Evolutionary conservation across 2,888 invertebrate species (phyloP).

Genomic region (Crematogaster levior): DNA sequence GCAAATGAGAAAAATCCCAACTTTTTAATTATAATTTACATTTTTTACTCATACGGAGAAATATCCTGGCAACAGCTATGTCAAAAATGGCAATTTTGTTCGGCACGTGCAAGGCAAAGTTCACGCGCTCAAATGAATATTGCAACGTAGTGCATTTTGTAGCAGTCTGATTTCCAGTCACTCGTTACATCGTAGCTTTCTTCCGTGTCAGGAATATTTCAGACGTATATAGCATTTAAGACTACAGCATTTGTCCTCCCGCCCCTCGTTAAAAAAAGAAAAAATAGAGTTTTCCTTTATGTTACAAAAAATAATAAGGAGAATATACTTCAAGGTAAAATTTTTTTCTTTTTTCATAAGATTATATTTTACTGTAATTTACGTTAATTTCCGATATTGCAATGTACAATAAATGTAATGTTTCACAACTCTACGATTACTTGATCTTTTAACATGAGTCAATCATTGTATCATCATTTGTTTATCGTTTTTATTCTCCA

Average conservation of each 20-base stretch:
- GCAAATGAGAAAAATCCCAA: too few relatives aligned
- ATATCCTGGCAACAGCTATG: neutral
- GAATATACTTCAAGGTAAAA: neutral
- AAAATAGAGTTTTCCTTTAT: slow-evolving; percentile 2
- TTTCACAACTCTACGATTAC: neutral
- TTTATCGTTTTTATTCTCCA: neutral
- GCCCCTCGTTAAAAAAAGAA: neutral
- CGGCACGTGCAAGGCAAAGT: neutral
- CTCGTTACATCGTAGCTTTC: slow-evolving; percentile 14
- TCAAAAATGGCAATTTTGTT: neutral
- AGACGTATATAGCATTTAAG: neutral
- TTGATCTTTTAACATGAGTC: neutral
- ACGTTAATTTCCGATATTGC: neutral
- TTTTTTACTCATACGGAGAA: neutral
- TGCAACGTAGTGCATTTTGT: slow-evolving; percentile 5
- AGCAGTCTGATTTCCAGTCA: slow-evolving; percentile 11
- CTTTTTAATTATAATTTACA: too few relatives aligned
- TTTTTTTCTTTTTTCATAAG: neutral
- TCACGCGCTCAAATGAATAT: neutral
- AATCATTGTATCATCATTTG: neutral
- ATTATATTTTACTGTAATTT: neutral
- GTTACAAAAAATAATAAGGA: neutral
- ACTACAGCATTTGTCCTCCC: neutral
- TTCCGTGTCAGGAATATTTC: slow-evolving; percentile 7
- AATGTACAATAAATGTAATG: too few relatives aligned